These are phyloP conservation scores for Girardinus metallicus DNA, from an alignment of 2,797 vertebrate genomes.

Conservation along the genomic window DNA sequence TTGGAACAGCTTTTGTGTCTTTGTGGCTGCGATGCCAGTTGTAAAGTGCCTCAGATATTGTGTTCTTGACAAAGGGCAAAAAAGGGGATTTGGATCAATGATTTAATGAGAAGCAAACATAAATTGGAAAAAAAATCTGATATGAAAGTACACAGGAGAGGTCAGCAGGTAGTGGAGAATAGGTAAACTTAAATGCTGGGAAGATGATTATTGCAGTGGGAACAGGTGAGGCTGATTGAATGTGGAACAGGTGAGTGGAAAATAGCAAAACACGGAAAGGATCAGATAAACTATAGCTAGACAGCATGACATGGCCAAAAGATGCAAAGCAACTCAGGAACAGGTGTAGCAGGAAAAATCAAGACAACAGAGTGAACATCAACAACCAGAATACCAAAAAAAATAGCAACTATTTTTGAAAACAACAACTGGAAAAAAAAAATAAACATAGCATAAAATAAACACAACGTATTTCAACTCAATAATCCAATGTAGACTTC, in stretches of 20 bases:
- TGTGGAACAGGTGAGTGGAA: not conserved
- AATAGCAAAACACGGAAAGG: not conserved
- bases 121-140: not conserved
- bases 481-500: not conserved
- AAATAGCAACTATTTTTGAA: not conserved
- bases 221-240: constrained; percentile 1
- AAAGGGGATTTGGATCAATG: not conserved
- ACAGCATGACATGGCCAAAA: not conserved
- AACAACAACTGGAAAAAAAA: not conserved
- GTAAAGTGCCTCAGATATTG: not conserved
- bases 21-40: not conserved
- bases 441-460: not conserved
- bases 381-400: not conserved
- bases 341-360: not conserved
- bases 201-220: not conserved
- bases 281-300: not conserved
- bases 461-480: not conserved
- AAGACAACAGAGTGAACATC: not conserved
- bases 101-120: not conserved
- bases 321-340: not conserved
- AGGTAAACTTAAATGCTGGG: not conserved
- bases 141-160: not conserved
- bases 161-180: not conserved
- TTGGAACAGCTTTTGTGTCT: not conserved
- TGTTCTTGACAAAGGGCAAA: not conserved